Evolutionary conservation across 1,140 invertebrate species (phyloP).

Genomic region (Pachyrhynchus sulphureomaculatus): DNA sequence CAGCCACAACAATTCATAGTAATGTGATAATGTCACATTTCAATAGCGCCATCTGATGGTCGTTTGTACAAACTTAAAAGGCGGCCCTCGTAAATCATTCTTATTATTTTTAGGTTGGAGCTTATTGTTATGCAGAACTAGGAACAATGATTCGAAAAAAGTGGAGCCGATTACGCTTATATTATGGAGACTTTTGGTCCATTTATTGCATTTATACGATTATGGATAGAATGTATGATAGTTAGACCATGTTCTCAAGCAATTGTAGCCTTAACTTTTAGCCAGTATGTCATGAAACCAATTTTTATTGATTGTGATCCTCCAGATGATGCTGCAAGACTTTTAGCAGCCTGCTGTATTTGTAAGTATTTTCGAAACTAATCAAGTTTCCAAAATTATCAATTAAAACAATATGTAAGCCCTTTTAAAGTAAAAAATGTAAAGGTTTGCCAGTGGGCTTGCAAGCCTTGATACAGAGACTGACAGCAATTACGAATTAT

Average conservation of each 20-base stretch:
- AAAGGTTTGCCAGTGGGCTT: too few species aligned
- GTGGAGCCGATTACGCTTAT: slow-evolving; percentile 95
- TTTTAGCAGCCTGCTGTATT: slow-evolving; percentile 89
- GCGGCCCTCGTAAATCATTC: too few species aligned
- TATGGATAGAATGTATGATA: slow-evolving; percentile 98
- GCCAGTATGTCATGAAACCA: slow-evolving; percentile 88
- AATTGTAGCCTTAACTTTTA: slow-evolving; percentile 93
- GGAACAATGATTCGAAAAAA: slow-evolving; percentile 94
- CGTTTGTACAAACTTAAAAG: too few species aligned
- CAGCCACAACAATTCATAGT: too few species aligned
- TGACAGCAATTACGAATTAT: too few species aligned
- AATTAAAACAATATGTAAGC: too few species aligned
- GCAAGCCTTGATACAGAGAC: too few species aligned
- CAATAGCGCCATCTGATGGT: too few species aligned
- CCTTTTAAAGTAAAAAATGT: too few species aligned
- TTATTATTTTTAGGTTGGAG: slow-evolving; percentile 66
- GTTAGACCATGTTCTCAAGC: slow-evolving; percentile 93
- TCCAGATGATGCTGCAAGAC: slow-evolving; percentile 74
- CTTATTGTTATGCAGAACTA: slow-evolving; percentile 92
- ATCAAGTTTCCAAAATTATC: too few species aligned
- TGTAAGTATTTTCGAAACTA: too few species aligned
- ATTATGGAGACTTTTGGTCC: slow-evolving; percentile 97
- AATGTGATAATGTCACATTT: too few species aligned
- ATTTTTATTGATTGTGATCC: slow-evolving; percentile 87
- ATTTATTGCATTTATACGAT: slow-evolving; percentile 88